Base-by-base conservation (phyloP, 2,888 invertebrate species). In the Mesorhabditis sp. region DNA sequence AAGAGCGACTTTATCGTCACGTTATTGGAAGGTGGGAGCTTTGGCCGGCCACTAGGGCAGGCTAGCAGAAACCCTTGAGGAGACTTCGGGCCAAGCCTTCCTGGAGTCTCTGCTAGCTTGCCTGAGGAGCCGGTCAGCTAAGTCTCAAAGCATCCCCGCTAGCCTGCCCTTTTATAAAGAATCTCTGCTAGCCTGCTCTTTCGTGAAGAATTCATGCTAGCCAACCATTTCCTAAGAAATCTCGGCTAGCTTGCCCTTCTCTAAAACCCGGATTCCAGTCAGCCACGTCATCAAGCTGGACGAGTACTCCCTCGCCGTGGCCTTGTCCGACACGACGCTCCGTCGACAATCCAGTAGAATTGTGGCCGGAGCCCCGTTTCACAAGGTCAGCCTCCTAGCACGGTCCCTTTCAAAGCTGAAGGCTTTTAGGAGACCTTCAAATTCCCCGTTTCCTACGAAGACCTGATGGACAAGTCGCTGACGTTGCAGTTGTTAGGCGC, bases 381-480 rank as follows among this genome's bases (percentile, higher is more conserved):
- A 64, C n/a, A 67, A 67, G 50, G 28, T 28, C 28, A 28, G 28
- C 28, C 28, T 28, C 28, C 28, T 28, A 2, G 28, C 28, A 28
- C 28, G 28, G 28, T 28, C 28, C 28, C 28, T 28, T n/a, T n/a
- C 1, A 28, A 28, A 28, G 2, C 28, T n/a, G 28, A 28, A 2
- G 1, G 28, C 1, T 28, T 28, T 50, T 13, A 13, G 50, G 67
- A 67, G 42, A 64, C 65, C n/a, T 73, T 73, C 67, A 70, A 71
- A 50, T 73, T 73, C 62, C 66, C 73, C 5, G 7, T 73, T 5
- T 44, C 66, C n/a, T 70, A 65, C 43, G 73, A 73, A 15, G 73
- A 73, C 6, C 13, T 71, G 5, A 4, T 68, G 5, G 73, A 73
- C 58, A 65, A 64, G 28, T 64, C 65, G 3, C 64, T 72, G 28